phyloP scores from a whole-genome alignment of 2,797 vertebrate genomes.

The Siniperca obscura region DNA sequence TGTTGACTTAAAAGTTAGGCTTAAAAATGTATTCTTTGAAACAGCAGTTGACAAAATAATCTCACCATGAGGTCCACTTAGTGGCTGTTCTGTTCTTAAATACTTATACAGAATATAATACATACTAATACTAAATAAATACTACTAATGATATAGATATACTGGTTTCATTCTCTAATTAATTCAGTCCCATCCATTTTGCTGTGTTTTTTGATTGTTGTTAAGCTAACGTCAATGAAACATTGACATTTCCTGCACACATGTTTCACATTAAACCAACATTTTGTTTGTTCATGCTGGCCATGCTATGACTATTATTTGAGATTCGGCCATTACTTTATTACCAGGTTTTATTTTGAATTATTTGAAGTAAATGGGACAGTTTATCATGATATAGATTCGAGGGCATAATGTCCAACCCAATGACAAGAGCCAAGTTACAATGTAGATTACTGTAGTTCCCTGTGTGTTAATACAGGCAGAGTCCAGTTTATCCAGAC shows the following conservation, averaged over 20 bases:
- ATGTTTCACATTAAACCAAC: too few relatives aligned
- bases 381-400: background rate
- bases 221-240: too few relatives aligned
- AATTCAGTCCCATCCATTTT: background rate
- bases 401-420: background rate
- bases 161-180: background rate
- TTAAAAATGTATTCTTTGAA: too few relatives aligned
- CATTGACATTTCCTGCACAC: too few relatives aligned
- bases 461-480: conserved; percentile 69
- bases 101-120: too few relatives aligned
- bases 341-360: background rate
- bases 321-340: background rate
- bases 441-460: background rate
- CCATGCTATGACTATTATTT: background rate
- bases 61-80: too few relatives aligned
- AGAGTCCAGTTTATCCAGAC: conserved; percentile 75
- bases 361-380: background rate
- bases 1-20: too few relatives aligned
- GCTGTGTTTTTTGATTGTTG: too few relatives aligned
- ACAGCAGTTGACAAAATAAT: too few relatives aligned
- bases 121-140: background rate
- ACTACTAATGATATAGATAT: background rate
- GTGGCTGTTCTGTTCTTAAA: background rate
- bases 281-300: too few relatives aligned
- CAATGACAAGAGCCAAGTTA: background rate